phyloP scores from a whole-genome alignment of 2,888 invertebrate genomes.

The Platypus cylindrus region DNA sequence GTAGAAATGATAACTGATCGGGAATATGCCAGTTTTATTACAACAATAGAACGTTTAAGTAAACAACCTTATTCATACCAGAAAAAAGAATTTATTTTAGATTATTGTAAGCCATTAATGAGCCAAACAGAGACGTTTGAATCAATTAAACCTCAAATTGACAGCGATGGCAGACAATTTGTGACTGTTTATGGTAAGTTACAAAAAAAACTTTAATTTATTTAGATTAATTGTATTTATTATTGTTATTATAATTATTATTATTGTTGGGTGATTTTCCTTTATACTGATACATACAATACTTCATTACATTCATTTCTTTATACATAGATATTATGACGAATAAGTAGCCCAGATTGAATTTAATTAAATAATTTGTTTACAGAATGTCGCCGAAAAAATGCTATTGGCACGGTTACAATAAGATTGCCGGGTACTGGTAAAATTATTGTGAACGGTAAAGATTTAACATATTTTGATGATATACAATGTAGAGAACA shows the following conservation, averaged over 20 bases:
- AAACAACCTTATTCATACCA: conserved; percentile 59
- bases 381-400: conserved; percentile 57
- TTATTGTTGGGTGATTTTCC: too few species aligned
- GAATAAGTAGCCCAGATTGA: too few species aligned
- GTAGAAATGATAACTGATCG: conserved; percentile 55
- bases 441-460: conserved; percentile 65
- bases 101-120: conserved; percentile 49
- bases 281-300: too few species aligned
- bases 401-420: conserved; percentile 65
- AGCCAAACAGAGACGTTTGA: conserved; percentile 45
- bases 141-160: conserved; percentile 55
- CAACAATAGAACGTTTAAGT: conserved; percentile 57
- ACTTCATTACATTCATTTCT: too few species aligned
- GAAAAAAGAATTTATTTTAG: conserved; percentile 59
- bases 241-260: too few species aligned
- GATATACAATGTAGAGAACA: conserved; percentile 61
- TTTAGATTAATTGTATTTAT: too few species aligned
- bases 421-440: conserved; percentile 73
- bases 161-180: conserved; percentile 56
- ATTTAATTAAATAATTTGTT: too few species aligned
- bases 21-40: conserved; percentile 60
- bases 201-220: not conserved
- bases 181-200: conserved; percentile 52
- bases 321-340: too few species aligned
- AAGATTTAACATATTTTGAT: conserved; percentile 65